phyloP scores from a whole-genome alignment of 2,113 vertebrate genomes.

The Lepus americanus region DNA sequence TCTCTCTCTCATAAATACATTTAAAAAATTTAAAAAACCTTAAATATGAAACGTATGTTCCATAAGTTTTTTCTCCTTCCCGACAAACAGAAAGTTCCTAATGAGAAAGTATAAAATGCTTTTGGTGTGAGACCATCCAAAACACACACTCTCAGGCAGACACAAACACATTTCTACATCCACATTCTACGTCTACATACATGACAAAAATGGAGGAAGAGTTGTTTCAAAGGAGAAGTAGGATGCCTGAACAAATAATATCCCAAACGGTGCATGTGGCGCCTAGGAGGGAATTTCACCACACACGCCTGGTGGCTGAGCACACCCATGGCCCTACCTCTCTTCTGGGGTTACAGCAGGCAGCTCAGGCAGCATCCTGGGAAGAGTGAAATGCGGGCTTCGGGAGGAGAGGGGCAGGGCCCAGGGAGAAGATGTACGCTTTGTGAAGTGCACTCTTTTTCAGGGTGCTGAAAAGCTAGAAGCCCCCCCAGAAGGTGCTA shows the following conservation, averaged over 20 bases:
- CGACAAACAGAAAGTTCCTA: slow-evolving; percentile 28
- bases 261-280: slow-evolving; percentile 55
- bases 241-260: slow-evolving; percentile 40
- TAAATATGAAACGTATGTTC: neutral
- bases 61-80: neutral
- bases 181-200: neutral
- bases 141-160: neutral
- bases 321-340: slow-evolving; percentile 50
- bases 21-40: neutral
- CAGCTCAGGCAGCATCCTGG: slow-evolving; percentile 21
- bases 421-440: neutral
- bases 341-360: slow-evolving; percentile 64
- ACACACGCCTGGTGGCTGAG: slow-evolving; percentile 42
- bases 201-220: neutral
- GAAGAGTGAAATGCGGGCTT: neutral
- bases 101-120: slow-evolving; percentile 2
- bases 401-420: neutral
- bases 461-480: no score
- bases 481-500: no score
- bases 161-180: neutral
- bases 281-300: slow-evolving; percentile 38
- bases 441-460: slow-evolving; percentile 26
- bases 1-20: no score
- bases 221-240: neutral
- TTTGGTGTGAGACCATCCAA: neutral